Evolutionary conservation across 1,140 invertebrate genomes (phyloP).

Genomic region (Papilio glaucus): DNA sequence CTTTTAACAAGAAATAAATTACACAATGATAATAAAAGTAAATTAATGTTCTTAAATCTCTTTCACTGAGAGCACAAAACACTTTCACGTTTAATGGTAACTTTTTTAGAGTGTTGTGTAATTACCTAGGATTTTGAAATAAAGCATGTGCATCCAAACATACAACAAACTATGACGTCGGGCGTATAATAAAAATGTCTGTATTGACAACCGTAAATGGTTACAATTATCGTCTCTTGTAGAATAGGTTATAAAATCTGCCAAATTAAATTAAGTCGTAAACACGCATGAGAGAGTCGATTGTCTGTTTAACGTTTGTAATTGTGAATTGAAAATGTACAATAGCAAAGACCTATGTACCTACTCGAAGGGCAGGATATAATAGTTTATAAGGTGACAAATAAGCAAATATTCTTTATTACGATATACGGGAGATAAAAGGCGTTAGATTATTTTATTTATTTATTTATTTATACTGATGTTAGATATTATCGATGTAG

Average conservation of each 20-base stretch:
- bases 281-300: background rate
- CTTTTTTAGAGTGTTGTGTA: background rate
- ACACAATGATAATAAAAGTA: too few species aligned
- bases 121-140: background rate
- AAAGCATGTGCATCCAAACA: background rate
- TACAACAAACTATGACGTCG: background rate
- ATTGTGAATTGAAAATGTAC: background rate
- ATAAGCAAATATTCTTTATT: too few species aligned
- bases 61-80: background rate
- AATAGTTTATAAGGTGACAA: too few species aligned
- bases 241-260: slow-evolving; percentile 10
- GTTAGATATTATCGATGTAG: background rate
- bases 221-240: background rate
- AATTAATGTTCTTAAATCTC: background rate
- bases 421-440: too few species aligned
- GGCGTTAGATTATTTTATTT: too few species aligned
- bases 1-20: too few species aligned
- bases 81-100: background rate
- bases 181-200: background rate
- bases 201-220: background rate
- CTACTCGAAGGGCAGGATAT: too few species aligned
- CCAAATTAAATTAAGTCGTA: background rate
- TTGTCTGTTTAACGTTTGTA: background rate
- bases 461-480: too few species aligned
- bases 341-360: background rate